A percentile compares a stretch with the other conserved stretches of the same genome.
phyloP scores from a whole-genome alignment of 2,113 vertebrate genomes.

The Taxidea taxus region DNA sequence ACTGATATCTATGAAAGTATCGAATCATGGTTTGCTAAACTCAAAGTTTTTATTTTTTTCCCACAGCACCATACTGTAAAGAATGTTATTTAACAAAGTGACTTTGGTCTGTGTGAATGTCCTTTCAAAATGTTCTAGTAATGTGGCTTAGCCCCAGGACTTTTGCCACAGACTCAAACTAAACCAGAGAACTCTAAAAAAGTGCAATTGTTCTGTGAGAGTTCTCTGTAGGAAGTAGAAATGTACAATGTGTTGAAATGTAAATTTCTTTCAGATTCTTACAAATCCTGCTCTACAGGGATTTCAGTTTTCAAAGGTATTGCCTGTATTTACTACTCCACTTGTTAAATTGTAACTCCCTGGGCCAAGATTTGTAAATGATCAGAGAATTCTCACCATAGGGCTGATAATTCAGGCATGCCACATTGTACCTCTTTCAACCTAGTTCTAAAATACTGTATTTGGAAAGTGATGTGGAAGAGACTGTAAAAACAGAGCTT shows the following conservation, averaged over 20 bases:
- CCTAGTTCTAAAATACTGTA: not conserved
- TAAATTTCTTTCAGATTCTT: constrained; percentile 69
- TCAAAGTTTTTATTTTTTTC: not conserved
- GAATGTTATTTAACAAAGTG: constrained; percentile 9
- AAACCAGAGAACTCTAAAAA: constrained; percentile 41
- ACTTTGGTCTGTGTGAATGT: constrained; percentile 2
- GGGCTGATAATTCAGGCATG: constrained; percentile 18
- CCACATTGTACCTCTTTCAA: constrained; percentile 2
- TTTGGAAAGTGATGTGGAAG: not conserved
- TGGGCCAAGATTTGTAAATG: constrained; percentile 54
- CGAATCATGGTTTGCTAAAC: constrained; percentile 24
- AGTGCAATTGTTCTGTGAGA: constrained; percentile 49
- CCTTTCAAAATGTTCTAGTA: constrained; percentile 45
- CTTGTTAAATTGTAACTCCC: constrained; percentile 51
- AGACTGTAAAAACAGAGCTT: not conserved
- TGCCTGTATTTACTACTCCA: constrained; percentile 52
- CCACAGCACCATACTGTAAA: not conserved
- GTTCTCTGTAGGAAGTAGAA: constrained; percentile 42
- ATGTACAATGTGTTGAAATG: constrained; percentile 60
- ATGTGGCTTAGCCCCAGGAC: not conserved
- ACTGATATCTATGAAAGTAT: not conserved
- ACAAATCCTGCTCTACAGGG: constrained; percentile 38
- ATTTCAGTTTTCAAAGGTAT: constrained; percentile 68
- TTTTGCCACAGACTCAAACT: not conserved
- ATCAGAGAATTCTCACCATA: constrained; percentile 38